phyloP scores from a whole-genome alignment of 2,113 vertebrate species.

The Enhydra lutris region DNA sequence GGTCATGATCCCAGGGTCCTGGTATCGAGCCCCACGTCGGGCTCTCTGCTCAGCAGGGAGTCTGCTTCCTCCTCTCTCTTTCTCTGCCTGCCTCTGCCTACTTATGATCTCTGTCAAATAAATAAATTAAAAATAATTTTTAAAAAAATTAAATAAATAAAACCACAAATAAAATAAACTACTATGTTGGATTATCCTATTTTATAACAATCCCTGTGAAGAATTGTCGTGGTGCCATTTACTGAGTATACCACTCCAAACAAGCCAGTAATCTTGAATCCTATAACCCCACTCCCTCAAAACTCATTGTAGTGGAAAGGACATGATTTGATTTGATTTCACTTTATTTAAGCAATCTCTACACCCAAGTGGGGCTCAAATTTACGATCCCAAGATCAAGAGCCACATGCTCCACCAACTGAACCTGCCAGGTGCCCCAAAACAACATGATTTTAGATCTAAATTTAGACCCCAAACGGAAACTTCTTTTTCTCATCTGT shows the following conservation, averaged over 20 bases:
- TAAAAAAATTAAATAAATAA: not conserved
- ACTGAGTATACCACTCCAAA: not conserved
- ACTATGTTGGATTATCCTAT: not conserved
- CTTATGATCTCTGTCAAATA: no score
- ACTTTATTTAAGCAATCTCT: not conserved
- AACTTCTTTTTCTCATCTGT: not conserved
- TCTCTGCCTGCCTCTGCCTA: no score
- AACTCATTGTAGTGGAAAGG: not conserved
- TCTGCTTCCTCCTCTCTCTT: no score
- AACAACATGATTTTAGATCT: not conserved
- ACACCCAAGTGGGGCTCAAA: not conserved
- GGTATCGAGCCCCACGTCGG: no score
- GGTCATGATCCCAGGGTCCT: no score
- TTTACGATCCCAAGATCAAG: not conserved
- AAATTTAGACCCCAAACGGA: not conserved
- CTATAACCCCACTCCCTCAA: no score
- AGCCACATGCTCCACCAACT: not conserved
- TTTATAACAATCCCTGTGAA: not conserved
- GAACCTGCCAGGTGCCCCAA: not conserved
- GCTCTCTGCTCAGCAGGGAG: no score
- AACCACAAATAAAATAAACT: not conserved
- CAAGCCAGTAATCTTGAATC: not conserved
- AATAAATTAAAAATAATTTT: no score
- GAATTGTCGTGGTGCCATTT: not conserved
- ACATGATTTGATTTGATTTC: not conserved